These are phyloP conservation scores for Heterodera filipjevi DNA, from an alignment of 2,888 invertebrate genomes.

Conservation along the genomic window DNA sequence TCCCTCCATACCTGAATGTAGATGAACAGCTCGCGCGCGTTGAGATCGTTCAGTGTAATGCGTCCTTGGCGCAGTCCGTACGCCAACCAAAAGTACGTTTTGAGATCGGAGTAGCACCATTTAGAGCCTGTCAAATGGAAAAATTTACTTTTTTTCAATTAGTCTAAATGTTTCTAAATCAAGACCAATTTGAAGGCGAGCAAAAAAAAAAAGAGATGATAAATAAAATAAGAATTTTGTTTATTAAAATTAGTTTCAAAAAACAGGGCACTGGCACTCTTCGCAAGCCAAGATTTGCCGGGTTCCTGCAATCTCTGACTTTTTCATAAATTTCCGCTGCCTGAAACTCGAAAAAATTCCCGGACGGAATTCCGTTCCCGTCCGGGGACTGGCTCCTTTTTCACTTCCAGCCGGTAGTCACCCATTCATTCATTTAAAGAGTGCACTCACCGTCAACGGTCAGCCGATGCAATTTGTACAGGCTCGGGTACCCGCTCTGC, in stretches of 20 bases:
- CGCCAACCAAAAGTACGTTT: conserved; percentile 48
- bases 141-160: background rate
- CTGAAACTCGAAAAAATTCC: too few relatives aligned
- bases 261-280: too few relatives aligned
- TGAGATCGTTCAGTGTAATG: conserved; percentile 52
- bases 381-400: too few relatives aligned
- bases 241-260: too few relatives aligned
- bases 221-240: too few relatives aligned
- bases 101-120: conserved; percentile 58
- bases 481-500: conserved; percentile 32
- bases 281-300: too few relatives aligned
- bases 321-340: too few relatives aligned
- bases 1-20: conserved; percentile 68
- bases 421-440: background rate
- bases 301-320: too few relatives aligned
- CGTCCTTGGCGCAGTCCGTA: conserved; percentile 41
- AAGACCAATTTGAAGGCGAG: background rate
- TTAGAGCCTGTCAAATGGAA: conserved; percentile 47
- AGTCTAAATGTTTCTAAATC: background rate
- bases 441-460: conserved; percentile 50
- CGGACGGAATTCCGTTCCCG: too few relatives aligned
- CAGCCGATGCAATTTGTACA: conserved; percentile 46
- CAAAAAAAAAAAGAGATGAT: background rate
- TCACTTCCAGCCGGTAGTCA: background rate
- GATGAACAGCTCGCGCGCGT: conserved; percentile 70